Conservation (phyloP, 2,113 vertebrate species). For the Pampusana beccarii region DNA sequence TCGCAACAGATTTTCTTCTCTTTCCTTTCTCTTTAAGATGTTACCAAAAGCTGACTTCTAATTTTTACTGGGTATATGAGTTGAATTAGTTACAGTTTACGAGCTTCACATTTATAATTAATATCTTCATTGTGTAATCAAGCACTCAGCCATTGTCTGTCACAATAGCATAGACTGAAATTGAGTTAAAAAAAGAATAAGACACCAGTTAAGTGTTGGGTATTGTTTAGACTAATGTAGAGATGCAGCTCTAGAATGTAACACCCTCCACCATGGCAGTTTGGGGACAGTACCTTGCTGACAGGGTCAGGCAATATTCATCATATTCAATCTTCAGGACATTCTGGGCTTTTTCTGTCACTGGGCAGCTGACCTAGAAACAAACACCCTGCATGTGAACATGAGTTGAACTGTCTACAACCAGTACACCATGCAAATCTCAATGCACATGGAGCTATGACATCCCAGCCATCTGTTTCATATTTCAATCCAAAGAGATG, state of each 20-base stretch:
- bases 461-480: not conserved
- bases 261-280: not conserved
- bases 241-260: not conserved
- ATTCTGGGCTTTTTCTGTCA: constrained; percentile 85
- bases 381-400: not conserved
- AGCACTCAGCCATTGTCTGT: not conserved
- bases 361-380: constrained; percentile 88
- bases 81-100: not conserved
- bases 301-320: constrained; percentile 86
- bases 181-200: not conserved
- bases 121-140: not conserved
- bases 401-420: not conserved
- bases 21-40: not conserved
- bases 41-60: not conserved
- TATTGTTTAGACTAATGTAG: not conserved
- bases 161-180: not conserved
- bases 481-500: too few relatives aligned
- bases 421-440: not conserved
- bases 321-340: constrained; percentile 87
- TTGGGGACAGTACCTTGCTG: constrained; percentile 84
- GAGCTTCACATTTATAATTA: not conserved
- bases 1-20: not conserved
- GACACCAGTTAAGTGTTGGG: not conserved
- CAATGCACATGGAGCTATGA: not conserved
- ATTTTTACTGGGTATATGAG: not conserved